phyloP scores from a whole-genome alignment of 2,797 vertebrate species.

The Anabas testudineus region DNA sequence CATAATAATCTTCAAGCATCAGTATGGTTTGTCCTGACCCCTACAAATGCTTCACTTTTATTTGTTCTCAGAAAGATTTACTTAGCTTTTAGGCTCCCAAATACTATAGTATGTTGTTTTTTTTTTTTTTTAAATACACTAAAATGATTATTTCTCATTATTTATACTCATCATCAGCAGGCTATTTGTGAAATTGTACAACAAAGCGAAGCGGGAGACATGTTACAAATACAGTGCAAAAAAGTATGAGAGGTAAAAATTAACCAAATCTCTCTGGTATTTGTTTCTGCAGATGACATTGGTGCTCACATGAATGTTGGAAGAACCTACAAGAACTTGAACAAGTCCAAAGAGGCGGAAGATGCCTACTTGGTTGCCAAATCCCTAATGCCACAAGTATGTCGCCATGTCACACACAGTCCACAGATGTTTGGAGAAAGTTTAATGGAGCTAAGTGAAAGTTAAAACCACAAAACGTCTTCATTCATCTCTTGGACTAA shows the following conservation, averaged over 20 bases:
- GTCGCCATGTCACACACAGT: background rate
- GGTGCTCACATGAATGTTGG: constrained; percentile 99
- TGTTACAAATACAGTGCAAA: background rate
- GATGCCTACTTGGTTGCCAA: constrained; percentile 96
- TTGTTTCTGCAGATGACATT: constrained; percentile 90
- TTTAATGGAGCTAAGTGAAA: background rate
- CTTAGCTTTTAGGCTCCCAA: no score
- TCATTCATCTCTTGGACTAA: background rate
- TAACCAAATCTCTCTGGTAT: no score
- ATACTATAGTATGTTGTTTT: no score
- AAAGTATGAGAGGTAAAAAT: background rate
- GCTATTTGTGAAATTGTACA: background rate
- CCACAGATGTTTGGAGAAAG: background rate
- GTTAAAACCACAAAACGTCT: background rate
- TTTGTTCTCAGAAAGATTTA: no score
- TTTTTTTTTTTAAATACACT: background rate
- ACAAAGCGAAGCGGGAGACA: background rate
- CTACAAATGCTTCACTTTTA: constrained; percentile 15
- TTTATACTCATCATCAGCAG: background rate
- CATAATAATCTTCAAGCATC: constrained; percentile 43
- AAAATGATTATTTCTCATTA: background rate
- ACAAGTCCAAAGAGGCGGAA: constrained; percentile 95
- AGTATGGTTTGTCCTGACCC: constrained; percentile 28
- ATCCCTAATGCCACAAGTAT: constrained; percentile 98
- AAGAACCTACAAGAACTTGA: constrained; percentile 98